Percentiles rank a stretch among this genome's conserved stretches.
Evolutionary conservation across 1,140 invertebrate species (phyloP).

Genomic region (Pseudomyrmex pallidus): DNA sequence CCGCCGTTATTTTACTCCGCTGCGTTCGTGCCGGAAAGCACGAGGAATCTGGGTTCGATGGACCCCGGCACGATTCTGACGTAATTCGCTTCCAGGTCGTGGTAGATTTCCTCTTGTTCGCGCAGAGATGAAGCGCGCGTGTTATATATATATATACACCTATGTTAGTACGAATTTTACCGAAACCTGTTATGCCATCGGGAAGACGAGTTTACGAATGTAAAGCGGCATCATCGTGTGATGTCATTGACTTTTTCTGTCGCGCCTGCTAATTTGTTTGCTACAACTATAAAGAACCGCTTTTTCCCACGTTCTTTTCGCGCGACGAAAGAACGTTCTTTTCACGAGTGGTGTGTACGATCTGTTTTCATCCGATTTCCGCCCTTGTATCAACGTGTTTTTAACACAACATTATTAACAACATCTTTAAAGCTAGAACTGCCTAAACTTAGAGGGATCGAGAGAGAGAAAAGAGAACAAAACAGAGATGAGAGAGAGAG

Average conservation of each 20-base stretch:
- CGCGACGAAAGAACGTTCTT: background rate
- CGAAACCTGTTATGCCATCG: conserved; percentile 74
- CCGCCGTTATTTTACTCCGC: conserved; percentile 37
- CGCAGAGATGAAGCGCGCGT: conserved; percentile 39
- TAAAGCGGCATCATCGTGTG: conserved; percentile 59
- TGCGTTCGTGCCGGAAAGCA: conserved; percentile 60
- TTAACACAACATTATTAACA: background rate
- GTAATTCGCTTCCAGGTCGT: conserved; percentile 75
- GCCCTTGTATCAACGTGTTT: too few species aligned
- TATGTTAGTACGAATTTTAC: conserved; percentile 72
- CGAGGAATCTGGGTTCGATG: conserved; percentile 70
- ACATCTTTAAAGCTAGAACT: background rate
- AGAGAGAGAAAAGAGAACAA: too few species aligned
- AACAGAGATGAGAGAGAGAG: too few species aligned
- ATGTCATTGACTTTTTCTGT: conserved; percentile 68
- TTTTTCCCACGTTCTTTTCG: conserved; percentile 36
- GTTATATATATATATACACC: background rate
- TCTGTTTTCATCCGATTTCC: background rate
- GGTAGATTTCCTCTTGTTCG: conserved; percentile 70
- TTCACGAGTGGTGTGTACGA: background rate
- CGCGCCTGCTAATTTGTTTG: conserved; percentile 63
- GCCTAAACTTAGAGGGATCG: background rate
- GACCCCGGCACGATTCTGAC: conserved; percentile 73
- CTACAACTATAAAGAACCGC: conserved; percentile 55
- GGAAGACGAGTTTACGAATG: conserved; percentile 73